phyloP scores from a whole-genome alignment of 2,888 invertebrate species.

The Ornithoptera priamus region DNA sequence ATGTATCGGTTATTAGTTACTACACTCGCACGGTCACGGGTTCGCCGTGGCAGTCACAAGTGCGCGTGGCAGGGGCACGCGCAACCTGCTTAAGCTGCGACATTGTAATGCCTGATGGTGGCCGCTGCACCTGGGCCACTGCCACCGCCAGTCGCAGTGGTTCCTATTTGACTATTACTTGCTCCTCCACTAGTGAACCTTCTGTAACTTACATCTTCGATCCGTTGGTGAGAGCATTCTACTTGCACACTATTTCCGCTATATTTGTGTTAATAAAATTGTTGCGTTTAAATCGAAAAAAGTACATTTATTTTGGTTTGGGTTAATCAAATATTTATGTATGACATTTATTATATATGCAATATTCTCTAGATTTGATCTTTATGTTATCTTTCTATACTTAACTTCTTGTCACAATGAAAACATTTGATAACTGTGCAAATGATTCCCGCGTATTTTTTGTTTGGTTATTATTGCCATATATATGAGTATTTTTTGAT shows the following conservation, averaged over 20 bases:
- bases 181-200: slow-evolving; percentile 86
- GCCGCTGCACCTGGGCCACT: slow-evolving; percentile 80
- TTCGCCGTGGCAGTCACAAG: slow-evolving; percentile 84
- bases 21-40: slow-evolving; percentile 84
- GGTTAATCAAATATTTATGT: too few relatives aligned
- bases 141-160: slow-evolving; percentile 82
- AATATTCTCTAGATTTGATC: too few relatives aligned
- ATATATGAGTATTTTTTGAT: too few relatives aligned
- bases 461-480: too few relatives aligned
- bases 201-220: slow-evolving; percentile 76
- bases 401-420: too few relatives aligned
- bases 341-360: too few relatives aligned
- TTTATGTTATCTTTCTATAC: too few relatives aligned
- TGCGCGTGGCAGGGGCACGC: slow-evolving; percentile 80
- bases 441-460: too few relatives aligned
- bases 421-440: too few relatives aligned
- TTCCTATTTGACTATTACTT: slow-evolving; percentile 85
- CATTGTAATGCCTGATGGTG: slow-evolving; percentile 78
- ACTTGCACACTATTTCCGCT: not conserved
- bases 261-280: too few relatives aligned
- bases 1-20: slow-evolving; percentile 76
- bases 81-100: slow-evolving; percentile 85
- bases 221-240: slow-evolving; percentile 53
- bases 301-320: too few relatives aligned
- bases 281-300: too few relatives aligned